phyloP scores from a whole-genome alignment of 2,113 vertebrate genomes.

The Sphaerodactylus townsendi region DNA sequence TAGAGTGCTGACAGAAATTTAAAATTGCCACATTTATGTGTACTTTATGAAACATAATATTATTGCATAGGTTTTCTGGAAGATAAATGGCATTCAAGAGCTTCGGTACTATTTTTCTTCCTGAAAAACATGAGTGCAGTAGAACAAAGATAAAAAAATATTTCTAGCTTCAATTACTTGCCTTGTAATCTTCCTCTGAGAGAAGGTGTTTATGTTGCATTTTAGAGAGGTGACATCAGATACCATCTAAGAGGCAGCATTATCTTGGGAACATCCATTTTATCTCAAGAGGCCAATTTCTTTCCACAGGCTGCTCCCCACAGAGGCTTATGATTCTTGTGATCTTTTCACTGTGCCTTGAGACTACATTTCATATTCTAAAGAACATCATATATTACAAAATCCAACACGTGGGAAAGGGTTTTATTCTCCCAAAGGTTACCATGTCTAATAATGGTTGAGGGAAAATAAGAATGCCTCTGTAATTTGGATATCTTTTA shows the following conservation, averaged over 20 bases:
- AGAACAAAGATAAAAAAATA: background rate
- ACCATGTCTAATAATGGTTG: background rate
- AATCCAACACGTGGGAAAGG: background rate
- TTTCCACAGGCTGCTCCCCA: background rate
- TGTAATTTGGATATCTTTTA: background rate
- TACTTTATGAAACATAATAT: background rate
- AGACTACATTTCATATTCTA: no score
- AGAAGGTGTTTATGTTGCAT: background rate
- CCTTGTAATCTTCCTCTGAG: background rate
- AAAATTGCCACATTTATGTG: background rate
- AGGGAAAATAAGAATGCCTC: background rate
- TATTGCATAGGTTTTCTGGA: background rate
- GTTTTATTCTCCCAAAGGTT: background rate
- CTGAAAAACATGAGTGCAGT: fast-evolving
- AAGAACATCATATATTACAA: background rate
- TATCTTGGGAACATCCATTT: background rate
- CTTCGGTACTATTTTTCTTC: background rate
- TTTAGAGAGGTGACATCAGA: background rate
- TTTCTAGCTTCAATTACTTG: background rate
- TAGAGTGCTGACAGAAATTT: background rate
- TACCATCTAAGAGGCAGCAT: background rate
- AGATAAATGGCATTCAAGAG: background rate
- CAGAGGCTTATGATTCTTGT: slow-evolving; percentile 6
- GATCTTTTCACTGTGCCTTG: background rate
- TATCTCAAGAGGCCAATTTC: slow-evolving; percentile 10